Conservation (phyloP, 2,888 invertebrate genomes). For the Trisateles emortualis region DNA sequence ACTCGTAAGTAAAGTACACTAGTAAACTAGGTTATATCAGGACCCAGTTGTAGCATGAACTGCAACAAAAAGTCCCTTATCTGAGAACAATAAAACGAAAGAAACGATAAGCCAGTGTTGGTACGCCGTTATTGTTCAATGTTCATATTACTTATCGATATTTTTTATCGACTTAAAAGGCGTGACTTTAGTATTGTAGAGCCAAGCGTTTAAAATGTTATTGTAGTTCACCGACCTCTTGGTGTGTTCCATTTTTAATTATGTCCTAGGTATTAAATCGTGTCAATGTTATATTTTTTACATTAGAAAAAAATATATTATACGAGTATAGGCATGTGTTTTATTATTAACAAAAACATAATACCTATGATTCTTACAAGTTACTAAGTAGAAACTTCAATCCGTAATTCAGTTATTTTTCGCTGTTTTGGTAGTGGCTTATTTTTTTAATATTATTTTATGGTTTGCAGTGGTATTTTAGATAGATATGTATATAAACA, state of each 20-base stretch:
- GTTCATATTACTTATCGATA: constrained; percentile 21
- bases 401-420: no score
- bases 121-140: constrained; percentile 26
- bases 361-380: no score
- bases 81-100: constrained; percentile 34
- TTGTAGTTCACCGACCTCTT: constrained; percentile 1
- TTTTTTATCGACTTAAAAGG: constrained; percentile 12
- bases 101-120: constrained; percentile 29
- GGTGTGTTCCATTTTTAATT: constrained; percentile 5
- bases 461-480: no score
- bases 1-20: no score
- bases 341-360: no score
- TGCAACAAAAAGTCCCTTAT: constrained; percentile 33
- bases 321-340: no score
- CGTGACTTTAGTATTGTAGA: no score
- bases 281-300: neutral
- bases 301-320: no score
- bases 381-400: no score
- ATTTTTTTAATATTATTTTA: no score
- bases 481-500: no score
- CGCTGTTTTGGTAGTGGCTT: no score
- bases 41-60: neutral
- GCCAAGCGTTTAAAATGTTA: neutral
- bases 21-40: neutral
- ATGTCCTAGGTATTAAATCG: neutral